These are phyloP conservation scores for Ctenodactylus gundi DNA, from an alignment of 2,113 vertebrate genomes.

Conservation along the genomic window DNA sequence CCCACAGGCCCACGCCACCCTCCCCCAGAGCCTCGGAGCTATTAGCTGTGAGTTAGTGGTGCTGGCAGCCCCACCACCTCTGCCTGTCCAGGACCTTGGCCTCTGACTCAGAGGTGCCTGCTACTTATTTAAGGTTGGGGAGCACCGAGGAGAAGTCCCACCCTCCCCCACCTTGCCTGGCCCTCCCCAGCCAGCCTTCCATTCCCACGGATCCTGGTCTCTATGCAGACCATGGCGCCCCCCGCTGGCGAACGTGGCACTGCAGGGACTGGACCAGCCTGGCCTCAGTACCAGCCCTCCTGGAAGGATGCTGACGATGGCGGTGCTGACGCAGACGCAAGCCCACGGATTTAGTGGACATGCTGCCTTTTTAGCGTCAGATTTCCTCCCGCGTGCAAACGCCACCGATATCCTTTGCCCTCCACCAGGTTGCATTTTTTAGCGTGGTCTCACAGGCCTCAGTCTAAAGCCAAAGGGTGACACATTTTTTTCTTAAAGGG, in stretches of 20 bases:
- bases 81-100: not conserved
- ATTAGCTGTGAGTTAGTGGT: not conserved
- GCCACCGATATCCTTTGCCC: not conserved
- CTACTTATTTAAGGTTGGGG: not conserved
- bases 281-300: too few species aligned
- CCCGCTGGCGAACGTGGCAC: not conserved
- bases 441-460: not conserved
- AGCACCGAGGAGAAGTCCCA: not conserved
- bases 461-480: not conserved
- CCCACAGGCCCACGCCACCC: not conserved
- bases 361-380: not conserved
- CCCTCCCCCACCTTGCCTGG: not conserved
- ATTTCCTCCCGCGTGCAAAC: not conserved
- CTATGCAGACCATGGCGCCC: not conserved
- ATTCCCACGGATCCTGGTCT: not conserved
- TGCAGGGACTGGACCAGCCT: rapidly evolving
- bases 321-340: not conserved
- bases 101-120: not conserved
- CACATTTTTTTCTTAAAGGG: not conserved
- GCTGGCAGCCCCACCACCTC: not conserved
- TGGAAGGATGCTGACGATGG: not conserved
- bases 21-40: not conserved
- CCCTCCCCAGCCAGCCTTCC: not conserved
- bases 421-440: not conserved
- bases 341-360: not conserved